Percentiles rank a stretch among this genome's conserved stretches.
phyloP scores from a whole-genome alignment of 1,140 invertebrate species.

The Zaprionus ornatus region DNA sequence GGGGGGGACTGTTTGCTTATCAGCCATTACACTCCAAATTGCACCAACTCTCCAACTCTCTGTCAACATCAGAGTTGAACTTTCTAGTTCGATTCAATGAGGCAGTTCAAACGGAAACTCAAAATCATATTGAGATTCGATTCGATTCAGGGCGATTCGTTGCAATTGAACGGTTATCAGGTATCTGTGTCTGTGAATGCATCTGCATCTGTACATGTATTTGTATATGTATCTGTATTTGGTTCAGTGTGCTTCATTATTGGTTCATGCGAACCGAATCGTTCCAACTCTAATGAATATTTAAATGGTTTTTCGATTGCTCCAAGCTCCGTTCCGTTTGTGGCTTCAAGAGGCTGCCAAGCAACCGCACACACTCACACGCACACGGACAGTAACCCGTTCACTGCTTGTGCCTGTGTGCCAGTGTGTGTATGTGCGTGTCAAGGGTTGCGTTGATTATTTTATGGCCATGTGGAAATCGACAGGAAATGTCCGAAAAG shows the following conservation, averaged over 20 bases:
- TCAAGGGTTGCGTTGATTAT: slow-evolving; percentile 76
- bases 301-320: slow-evolving; percentile 19
- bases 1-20: slow-evolving; percentile 8
- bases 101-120: neutral
- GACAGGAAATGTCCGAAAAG: slow-evolving; percentile 66
- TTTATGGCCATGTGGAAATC: slow-evolving; percentile 80
- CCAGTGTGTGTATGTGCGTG: slow-evolving; percentile 47
- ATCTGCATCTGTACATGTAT: neutral
- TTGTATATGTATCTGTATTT: neutral
- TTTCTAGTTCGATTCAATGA: neutral
- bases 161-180: slow-evolving; percentile 5
- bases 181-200: neutral
- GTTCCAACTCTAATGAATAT: slow-evolving; percentile 7
- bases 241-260: neutral
- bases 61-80: neutral
- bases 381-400: too few species aligned
- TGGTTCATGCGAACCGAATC: neutral
- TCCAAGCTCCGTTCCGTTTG: neutral
- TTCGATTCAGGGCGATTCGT: neutral
- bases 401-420: neutral
- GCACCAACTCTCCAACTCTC: neutral
- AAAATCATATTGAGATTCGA: neutral
- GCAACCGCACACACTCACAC: slow-evolving; percentile 29
- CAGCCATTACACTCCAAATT: neutral
- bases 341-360: slow-evolving; percentile 40